phyloP scores from a whole-genome alignment of 2,888 invertebrate genomes.

The Watsonalla cultraria region DNA sequence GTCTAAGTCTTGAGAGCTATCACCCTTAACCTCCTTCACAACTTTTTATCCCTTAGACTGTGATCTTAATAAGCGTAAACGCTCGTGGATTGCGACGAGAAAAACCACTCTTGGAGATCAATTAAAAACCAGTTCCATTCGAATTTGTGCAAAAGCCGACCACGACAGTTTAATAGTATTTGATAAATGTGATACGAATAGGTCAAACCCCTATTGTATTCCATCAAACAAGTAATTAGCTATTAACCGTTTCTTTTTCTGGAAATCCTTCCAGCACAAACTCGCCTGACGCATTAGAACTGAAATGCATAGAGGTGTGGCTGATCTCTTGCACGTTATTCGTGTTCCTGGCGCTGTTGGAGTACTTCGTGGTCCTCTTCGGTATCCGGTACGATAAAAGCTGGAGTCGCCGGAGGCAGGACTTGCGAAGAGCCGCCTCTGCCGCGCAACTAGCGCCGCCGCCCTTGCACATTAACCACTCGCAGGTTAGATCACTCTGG shows the following conservation, averaged over 20 bases:
- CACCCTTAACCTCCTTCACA: neutral
- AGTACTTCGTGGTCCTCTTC: slow-evolving; percentile 81
- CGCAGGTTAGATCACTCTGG: slow-evolving; percentile 43
- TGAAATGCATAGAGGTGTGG: slow-evolving; percentile 83
- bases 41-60: too few species aligned
- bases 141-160: too few species aligned
- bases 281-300: slow-evolving; percentile 80
- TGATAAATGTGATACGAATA: neutral
- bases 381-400: slow-evolving; percentile 82
- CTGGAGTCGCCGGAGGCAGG: slow-evolving; percentile 74
- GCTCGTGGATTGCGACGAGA: too few species aligned
- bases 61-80: too few species aligned
- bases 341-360: slow-evolving; percentile 81
- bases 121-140: too few species aligned
- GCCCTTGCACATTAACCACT: slow-evolving; percentile 66
- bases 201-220: neutral
- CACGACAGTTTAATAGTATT: too few species aligned
- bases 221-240: neutral
- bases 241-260: neutral
- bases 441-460: slow-evolving; percentile 65
- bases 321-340: slow-evolving; percentile 82
- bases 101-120: too few species aligned
- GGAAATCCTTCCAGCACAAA: slow-evolving; percentile 70
- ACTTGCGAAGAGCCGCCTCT: slow-evolving; percentile 62
- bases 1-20: neutral